Conservation (phyloP, 2,888 invertebrate species). For the Muscina levida region DNA sequence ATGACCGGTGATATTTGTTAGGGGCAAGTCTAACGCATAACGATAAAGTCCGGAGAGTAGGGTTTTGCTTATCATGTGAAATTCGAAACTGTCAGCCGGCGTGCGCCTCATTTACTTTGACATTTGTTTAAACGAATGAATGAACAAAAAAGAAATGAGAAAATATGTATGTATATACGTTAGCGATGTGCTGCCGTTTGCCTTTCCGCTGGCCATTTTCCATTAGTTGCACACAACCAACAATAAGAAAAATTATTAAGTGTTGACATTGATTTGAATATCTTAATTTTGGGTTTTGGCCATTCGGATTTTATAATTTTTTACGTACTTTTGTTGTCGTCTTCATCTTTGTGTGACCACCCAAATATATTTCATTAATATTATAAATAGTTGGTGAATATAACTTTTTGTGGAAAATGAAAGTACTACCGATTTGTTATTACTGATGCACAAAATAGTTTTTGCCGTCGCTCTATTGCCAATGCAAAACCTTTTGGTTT, state of each 20-base stretch:
- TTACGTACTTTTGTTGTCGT: slow-evolving; percentile 11
- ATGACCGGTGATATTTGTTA: slow-evolving; percentile 47
- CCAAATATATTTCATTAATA: too few species aligned
- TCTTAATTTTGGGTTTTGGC: slow-evolving; percentile 55
- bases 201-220: slow-evolving; percentile 56
- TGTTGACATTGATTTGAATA: slow-evolving; percentile 64
- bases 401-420: too few species aligned
- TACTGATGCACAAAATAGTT: too few species aligned
- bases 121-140: slow-evolving; percentile 43
- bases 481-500: too few species aligned
- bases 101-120: slow-evolving; percentile 62
- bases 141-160: slow-evolving; percentile 1
- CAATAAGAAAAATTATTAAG: slow-evolving; percentile 59
- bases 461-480: too few species aligned
- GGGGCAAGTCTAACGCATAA: slow-evolving; percentile 4
- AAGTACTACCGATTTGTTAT: too few species aligned
- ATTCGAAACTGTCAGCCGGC: slow-evolving; percentile 65
- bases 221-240: slow-evolving; percentile 37
- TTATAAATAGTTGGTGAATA: too few species aligned
- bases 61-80: slow-evolving; percentile 54
- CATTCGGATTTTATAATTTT: slow-evolving; percentile 31
- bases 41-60: not conserved
- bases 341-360: slow-evolving; percentile 5
- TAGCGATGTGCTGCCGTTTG: slow-evolving; percentile 27
- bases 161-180: slow-evolving; percentile 28